Evolutionary conservation across 2,113 vertebrate species (phyloP), one percentile per base, ranked within the genome.

Genomic region (Gnathonemus echidnorhynchus): DNA sequence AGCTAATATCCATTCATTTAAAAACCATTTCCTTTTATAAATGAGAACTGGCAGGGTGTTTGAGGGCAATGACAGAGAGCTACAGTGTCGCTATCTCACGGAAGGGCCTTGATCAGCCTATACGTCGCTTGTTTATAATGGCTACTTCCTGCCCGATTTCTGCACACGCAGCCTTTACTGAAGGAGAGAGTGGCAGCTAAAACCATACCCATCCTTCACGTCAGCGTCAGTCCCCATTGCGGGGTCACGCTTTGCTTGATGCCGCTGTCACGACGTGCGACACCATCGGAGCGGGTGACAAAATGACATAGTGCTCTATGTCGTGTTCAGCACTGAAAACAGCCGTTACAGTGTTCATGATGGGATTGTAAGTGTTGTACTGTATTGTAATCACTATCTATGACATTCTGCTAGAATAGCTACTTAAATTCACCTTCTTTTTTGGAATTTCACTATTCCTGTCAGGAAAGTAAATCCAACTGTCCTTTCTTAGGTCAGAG

Each of bases 31-130:
- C 70, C 66, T 70, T 74, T 74, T 80, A 89, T 58, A 77, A 89
- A 87, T 87, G 86, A 56, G 86, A 53, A 87, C 86, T 87, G 70
- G 48, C 48, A 89, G 35, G 31, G 74, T 39, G 48, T 89, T 21
- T 53, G 87, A 74, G 50, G 48, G 49, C 70, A 83, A 13, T 45
- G 66, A 70, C 66, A 53, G 70, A 35, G 88, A 80, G 70, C 27
- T 8, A 5, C 35, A 9, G 24, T 91, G 89, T 92, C 89, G 88
- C 93, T 88, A 49, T 74, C 13, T 80, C 6, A 2, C 87, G 39
- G 86, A 93, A 90, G 91, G 90, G 48, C 90, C 88, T 91, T 93
- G 92, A 94, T 95, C 94, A 87, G 91, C 93, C 94, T 93, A 35
- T 42, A 70, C 1, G 3, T 27, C 10, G 3, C n/a, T 70, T 27